Evolutionary conservation across 2,113 vertebrate genomes (phyloP).

Genomic region (Myxocyprinus asiaticus): DNA sequence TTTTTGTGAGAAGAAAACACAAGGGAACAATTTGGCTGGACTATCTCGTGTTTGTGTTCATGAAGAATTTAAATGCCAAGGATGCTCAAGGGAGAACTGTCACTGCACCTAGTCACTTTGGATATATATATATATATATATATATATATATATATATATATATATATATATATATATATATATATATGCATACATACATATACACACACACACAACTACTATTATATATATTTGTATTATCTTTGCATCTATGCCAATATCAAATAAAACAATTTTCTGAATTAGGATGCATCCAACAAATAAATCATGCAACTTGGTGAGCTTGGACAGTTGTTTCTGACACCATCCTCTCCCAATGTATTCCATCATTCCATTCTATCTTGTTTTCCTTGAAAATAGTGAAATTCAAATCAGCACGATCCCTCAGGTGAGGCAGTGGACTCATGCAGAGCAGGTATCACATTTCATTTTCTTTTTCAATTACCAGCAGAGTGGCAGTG

Average conservation of each 20-base stretch:
- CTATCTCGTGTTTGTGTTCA: not conserved
- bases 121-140: no score
- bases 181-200: no score
- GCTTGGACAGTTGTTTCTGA: not conserved
- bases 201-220: no score
- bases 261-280: no score
- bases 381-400: not conserved
- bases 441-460: conserved; percentile 42
- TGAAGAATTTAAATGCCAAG: not conserved
- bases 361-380: not conserved
- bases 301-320: not conserved
- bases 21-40: not conserved
- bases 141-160: no score
- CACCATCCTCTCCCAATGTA: not conserved
- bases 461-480: conserved; percentile 50
- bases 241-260: no score
- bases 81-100: not conserved
- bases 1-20: conserved; percentile 12
- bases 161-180: no score
- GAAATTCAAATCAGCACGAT: conserved; percentile 1
- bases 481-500: conserved; percentile 21
- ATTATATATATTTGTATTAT: no score
- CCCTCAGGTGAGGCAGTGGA: conserved; percentile 11
- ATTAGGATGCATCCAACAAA: no score
- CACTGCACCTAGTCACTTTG: not conserved